Percentiles rank a stretch among this genome's conserved stretches.
phyloP scores from a whole-genome alignment of 2,888 invertebrate genomes.

The Torymus auratus region DNA sequence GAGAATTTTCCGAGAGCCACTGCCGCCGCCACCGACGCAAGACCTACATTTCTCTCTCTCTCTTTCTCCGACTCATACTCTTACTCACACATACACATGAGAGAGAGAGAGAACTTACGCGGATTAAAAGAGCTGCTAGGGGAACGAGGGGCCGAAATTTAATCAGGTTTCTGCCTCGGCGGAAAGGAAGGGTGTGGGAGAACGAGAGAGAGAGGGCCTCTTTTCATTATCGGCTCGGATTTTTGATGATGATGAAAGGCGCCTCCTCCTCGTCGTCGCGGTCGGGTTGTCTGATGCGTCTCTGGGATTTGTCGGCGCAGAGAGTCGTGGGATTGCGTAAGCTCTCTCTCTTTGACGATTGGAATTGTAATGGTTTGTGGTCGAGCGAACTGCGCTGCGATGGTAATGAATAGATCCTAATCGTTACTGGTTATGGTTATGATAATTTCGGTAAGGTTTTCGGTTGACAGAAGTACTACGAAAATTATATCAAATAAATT shows the following conservation, averaged over 20 bases:
- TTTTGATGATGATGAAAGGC: slow-evolving; percentile 23
- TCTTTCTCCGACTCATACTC: slow-evolving; percentile 32
- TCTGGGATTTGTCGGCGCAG: too few species aligned
- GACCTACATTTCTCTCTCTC: slow-evolving; percentile 64
- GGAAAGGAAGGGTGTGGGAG: not conserved
- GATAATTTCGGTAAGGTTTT: too few species aligned
- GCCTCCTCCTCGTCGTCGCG: not conserved
- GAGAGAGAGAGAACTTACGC: not conserved
- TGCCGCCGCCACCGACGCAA: slow-evolving; percentile 45
- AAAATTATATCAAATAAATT: too few species aligned
- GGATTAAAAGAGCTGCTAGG: slow-evolving; percentile 31
- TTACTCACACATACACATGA: not conserved
- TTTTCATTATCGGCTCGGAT: slow-evolving; percentile 44
- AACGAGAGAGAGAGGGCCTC: not conserved
- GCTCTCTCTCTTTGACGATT: slow-evolving; percentile 13
- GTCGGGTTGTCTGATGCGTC: too few species aligned
- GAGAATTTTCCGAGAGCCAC: slow-evolving; percentile 65
- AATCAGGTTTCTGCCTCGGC: slow-evolving; percentile 21
- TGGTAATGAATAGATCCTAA: too few species aligned
- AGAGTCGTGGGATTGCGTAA: slow-evolving; percentile 2
- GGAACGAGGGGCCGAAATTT: slow-evolving; percentile 21
- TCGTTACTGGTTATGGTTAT: too few species aligned
- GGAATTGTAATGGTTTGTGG: too few species aligned
- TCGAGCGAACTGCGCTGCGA: too few species aligned
- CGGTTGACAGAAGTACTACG: too few species aligned